Evolutionary conservation across 2,888 invertebrate species (phyloP).

Genomic region (Eupithecia abbreviata): DNA sequence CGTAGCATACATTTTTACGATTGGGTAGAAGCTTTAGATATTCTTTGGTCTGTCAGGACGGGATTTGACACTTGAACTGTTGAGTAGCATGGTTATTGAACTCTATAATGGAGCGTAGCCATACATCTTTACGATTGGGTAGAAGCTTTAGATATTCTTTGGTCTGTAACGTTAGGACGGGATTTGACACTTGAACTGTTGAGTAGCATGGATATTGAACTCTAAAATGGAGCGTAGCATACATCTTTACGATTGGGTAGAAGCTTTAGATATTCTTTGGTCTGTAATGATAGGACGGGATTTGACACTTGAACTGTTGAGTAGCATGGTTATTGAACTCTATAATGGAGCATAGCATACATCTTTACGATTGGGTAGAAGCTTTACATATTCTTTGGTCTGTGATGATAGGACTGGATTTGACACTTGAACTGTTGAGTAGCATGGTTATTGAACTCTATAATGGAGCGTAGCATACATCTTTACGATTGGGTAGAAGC

Average conservation of each 20-base stretch:
- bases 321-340: too few species aligned
- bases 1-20: not conserved
- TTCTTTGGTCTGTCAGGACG: too few species aligned
- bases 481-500: not conserved
- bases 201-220: not conserved
- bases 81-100: too few species aligned
- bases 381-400: too few species aligned
- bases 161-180: not conserved
- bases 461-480: not conserved
- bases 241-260: not conserved
- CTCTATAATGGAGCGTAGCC: not conserved
- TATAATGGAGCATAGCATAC: not conserved
- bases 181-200: slow-evolving; percentile 6
- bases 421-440: slow-evolving; percentile 6
- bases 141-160: too few species aligned
- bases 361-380: too few species aligned
- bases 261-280: not conserved
- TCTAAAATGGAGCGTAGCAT: not conserved
- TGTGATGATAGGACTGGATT: not conserved
- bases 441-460: not conserved
- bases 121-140: not conserved
- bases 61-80: too few species aligned
- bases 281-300: too few species aligned
- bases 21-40: not conserved
- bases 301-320: too few species aligned